These are phyloP conservation scores for Mustela lutreola DNA, from an alignment of 2,113 vertebrate species.

Conservation along the genomic window DNA sequence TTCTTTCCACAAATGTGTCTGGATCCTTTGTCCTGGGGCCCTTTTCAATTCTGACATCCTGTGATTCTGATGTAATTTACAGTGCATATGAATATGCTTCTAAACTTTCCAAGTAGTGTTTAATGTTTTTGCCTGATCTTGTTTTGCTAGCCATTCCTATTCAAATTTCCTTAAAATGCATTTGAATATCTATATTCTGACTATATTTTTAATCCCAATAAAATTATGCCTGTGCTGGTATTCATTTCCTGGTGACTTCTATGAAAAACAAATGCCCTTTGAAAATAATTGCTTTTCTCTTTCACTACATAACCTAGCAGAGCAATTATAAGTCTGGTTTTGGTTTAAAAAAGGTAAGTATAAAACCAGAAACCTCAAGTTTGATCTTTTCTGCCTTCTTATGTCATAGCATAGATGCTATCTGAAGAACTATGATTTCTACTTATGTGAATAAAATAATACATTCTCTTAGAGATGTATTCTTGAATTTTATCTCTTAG, in stretches of 20 bases:
- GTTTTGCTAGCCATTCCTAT: background rate
- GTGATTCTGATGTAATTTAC: accelerated
- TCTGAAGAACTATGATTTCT: slow-evolving; percentile 53
- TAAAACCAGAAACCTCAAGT: background rate
- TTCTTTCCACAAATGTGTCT: background rate
- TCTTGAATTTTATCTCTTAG: slow-evolving; percentile 43
- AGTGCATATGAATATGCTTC: accelerated
- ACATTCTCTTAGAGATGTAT: slow-evolving; percentile 13
- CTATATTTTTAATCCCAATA: slow-evolving; percentile 8
- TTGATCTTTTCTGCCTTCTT: slow-evolving; percentile 22
- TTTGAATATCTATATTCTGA: slow-evolving; percentile 28
- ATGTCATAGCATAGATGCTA: background rate
- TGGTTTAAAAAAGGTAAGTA: background rate
- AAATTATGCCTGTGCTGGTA: background rate
- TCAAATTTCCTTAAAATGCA: background rate
- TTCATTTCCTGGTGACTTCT: slow-evolving; percentile 41
- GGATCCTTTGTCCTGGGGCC: background rate
- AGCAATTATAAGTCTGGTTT: slow-evolving; percentile 36
- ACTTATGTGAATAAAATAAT: slow-evolving; percentile 57
- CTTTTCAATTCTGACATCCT: background rate
- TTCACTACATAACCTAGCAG: slow-evolving; percentile 37
- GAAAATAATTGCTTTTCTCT: slow-evolving; percentile 62
- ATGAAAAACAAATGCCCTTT: slow-evolving; percentile 52
- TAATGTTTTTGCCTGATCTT: background rate
- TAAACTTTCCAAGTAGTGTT: background rate